Evolutionary conservation across 2,888 invertebrate genomes (phyloP).

Genomic region (Spilosoma lubricipeda): DNA sequence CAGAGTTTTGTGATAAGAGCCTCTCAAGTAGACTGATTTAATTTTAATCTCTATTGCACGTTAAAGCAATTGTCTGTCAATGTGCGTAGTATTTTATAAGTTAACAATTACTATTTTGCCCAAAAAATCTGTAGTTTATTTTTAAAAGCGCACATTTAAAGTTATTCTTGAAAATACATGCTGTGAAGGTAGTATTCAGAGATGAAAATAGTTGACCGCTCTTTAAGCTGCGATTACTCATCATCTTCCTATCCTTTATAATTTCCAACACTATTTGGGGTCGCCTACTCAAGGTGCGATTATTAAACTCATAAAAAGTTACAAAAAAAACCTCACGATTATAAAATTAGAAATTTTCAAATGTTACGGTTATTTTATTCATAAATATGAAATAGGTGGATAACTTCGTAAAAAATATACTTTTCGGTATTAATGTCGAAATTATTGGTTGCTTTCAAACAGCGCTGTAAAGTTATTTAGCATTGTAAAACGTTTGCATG

Average conservation of each 20-base stretch:
- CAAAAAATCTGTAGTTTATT: background rate
- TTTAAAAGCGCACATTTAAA: background rate
- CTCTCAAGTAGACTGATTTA: background rate
- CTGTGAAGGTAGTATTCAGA: background rate
- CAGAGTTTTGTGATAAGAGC: background rate
- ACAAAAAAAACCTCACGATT: background rate
- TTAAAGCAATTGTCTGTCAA: no score
- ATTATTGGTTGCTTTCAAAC: slow-evolving; percentile 25
- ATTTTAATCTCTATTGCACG: background rate
- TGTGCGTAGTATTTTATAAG: no score
- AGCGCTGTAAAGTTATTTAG: slow-evolving; percentile 33
- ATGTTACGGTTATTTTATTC: slow-evolving; percentile 15
- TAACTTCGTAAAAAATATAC: slow-evolving; percentile 8
- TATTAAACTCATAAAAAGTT: background rate
- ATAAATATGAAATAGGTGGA: slow-evolving; percentile 16
- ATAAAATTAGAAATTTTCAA: slow-evolving; percentile 13
- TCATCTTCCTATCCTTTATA: no score
- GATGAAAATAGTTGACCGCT: background rate
- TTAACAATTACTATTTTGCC: background rate
- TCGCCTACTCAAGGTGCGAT: background rate
- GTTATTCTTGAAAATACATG: background rate
- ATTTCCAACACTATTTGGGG: no score
- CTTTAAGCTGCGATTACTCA: background rate
- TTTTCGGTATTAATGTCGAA: slow-evolving; percentile 25
- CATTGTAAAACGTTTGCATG: background rate